phyloP scores from a whole-genome alignment of 1,140 invertebrate species.

The Musca domestica region DNA sequence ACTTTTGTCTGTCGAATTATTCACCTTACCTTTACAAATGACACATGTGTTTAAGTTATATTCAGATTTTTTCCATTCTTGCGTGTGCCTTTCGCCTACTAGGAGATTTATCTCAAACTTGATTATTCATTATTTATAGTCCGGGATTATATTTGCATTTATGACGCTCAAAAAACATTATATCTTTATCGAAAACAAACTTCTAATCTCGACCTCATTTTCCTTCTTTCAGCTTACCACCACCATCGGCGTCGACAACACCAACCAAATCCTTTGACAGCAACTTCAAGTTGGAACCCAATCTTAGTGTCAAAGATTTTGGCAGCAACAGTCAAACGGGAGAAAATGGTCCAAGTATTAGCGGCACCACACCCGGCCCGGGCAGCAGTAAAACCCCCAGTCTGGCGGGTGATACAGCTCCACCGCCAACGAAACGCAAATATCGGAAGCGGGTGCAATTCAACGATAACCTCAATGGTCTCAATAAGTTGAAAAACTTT shows the following conservation, averaged over 20 bases:
- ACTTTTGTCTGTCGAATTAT: too few species aligned
- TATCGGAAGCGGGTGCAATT: slow-evolving; percentile 52
- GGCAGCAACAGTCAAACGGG: slow-evolving; percentile 26
- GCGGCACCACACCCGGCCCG: not conserved
- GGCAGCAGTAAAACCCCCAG: not conserved
- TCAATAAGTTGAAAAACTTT: slow-evolving; percentile 29
- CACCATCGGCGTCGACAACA: slow-evolving; percentile 44
- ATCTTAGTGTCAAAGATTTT: slow-evolving; percentile 51
- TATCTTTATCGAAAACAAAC: not conserved
- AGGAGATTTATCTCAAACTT: too few species aligned
- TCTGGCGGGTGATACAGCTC: slow-evolving; percentile 22
- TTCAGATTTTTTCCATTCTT: too few species aligned
- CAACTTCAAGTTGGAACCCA: slow-evolving; percentile 51
- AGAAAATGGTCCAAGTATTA: slow-evolving; percentile 33
- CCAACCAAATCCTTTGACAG: slow-evolving; percentile 51
- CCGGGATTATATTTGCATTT: too few species aligned
- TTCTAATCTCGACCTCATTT: not conserved
- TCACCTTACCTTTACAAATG: too few species aligned
- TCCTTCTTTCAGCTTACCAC: slow-evolving; percentile 36
- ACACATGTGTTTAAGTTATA: too few species aligned
- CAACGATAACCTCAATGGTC: slow-evolving; percentile 48
- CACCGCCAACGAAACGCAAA: slow-evolving; percentile 45
- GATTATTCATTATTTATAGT: too few species aligned
- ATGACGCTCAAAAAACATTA: too few species aligned
- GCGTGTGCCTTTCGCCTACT: too few species aligned